A percentile compares a stretch with the other conserved stretches of the same genome.
Conservation (phyloP, 2,113 vertebrate genomes). For the Hiodon alosoides region DNA sequence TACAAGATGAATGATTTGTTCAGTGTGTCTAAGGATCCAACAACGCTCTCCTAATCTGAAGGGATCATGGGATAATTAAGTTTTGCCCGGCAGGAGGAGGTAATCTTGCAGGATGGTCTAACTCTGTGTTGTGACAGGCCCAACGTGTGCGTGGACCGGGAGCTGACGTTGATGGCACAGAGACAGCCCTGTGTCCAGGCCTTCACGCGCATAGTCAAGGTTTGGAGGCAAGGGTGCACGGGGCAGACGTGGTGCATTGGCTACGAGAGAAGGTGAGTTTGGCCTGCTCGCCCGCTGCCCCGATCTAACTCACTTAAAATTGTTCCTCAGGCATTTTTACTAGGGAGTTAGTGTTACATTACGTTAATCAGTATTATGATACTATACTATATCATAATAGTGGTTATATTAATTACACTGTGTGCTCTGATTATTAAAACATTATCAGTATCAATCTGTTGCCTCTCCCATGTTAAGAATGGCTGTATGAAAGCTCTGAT, state of each 20-base stretch:
- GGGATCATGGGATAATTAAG: too few relatives aligned
- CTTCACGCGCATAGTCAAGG: constrained; percentile 63
- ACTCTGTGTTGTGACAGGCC: constrained; percentile 64
- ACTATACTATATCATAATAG: too few relatives aligned
- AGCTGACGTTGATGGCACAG: constrained; percentile 71
- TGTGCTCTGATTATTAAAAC: too few relatives aligned
- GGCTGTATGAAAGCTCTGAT: background rate
- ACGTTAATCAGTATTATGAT: too few relatives aligned
- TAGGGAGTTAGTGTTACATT: too few relatives aligned
- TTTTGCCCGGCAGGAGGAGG: too few relatives aligned
- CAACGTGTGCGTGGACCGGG: constrained; percentile 73
- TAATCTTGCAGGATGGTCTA: background rate
- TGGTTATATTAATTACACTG: too few relatives aligned
- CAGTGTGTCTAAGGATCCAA: too few relatives aligned
- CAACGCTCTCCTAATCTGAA: too few relatives aligned
- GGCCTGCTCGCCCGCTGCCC: background rate
- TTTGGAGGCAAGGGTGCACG: constrained; percentile 78
- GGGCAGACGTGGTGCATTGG: constrained; percentile 72
- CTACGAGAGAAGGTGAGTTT: constrained; percentile 77
- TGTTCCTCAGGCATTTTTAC: background rate
- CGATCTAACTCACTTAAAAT: background rate
- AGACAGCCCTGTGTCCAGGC: constrained; percentile 76
- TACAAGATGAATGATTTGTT: too few relatives aligned
- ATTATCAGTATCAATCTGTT: background rate
- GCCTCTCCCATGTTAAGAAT: background rate